Conservation (phyloP, 2,113 vertebrate species). For the Colius striatus region DNA sequence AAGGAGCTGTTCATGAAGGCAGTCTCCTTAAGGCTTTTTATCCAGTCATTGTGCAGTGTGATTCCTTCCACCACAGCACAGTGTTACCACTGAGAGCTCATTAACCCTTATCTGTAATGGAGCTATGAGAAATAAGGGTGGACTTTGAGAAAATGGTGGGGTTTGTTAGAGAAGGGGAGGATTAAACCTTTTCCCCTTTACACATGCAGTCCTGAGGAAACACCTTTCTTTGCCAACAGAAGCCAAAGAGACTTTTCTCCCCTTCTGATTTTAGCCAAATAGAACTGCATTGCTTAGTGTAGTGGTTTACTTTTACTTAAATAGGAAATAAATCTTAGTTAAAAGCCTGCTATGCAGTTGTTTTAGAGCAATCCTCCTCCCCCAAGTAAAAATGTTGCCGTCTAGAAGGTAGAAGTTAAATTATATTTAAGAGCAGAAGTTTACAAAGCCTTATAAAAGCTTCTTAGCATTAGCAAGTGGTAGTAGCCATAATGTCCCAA, state of each 20-base stretch:
- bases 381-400: neutral
- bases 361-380: neutral
- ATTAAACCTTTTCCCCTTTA: neutral
- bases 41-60: neutral
- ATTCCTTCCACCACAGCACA: neutral
- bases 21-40: neutral
- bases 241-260: neutral
- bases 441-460: neutral
- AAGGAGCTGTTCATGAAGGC: neutral
- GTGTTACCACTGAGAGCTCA: neutral
- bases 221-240: neutral
- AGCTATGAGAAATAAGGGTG: neutral
- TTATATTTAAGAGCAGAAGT: neutral
- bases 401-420: neutral
- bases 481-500: neutral
- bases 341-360: neutral
- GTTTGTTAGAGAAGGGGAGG: neutral
- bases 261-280: neutral
- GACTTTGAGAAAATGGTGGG: too few relatives aligned
- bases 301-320: neutral
- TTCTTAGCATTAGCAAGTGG: neutral
- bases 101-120: accelerated
- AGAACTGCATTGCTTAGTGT: neutral
- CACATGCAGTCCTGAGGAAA: neutral
- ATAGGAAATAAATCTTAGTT: neutral